Base-by-base conservation (phyloP, 2,888 invertebrate genomes). In the Sialis fuliginosa region DNA sequence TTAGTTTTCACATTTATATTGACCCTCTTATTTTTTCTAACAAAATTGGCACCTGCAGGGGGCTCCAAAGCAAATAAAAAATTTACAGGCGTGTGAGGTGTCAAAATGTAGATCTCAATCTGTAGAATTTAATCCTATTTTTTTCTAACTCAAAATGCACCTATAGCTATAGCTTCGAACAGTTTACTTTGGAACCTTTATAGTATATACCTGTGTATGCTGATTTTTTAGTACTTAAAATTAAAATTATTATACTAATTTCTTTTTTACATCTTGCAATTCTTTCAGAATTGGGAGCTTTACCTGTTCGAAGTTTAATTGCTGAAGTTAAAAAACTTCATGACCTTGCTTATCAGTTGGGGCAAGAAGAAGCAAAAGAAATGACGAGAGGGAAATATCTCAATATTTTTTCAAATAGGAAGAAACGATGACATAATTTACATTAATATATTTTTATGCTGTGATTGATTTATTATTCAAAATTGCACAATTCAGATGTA, bases 351-450 rank as follows among this genome's bases (percentile, higher is more conserved):
- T 97, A 95, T 64, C 88, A 91, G 58, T 69, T 98, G 33, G 96
- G 95, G 4, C 69, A 91, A 10, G 92, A 93, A 61, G 96, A 97
- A 68, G 85, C 92, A 0, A 89, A 90, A 62, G 95, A 96, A 70
- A 90, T 96, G 85, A 93, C 93, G 0, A 70, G 95, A 55, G 95
- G 93, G 39, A 92, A 92, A 68, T 89, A 92, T 65, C 72, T 96
- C 52, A 89, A 92, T 61, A 86, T 96, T 59, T 86, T 85, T 58
- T 71, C 47, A 42, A 42, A 42, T 35, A 33, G 42, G n/a, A 47
- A 47, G 22, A 47, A 47, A 6, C 42, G 42, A 31, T 42, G 22
- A 30, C 42, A 37, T 22, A 22, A 22, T 22, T 39, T 39, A 10
- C 39, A 13, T 39, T 39, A 39, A 39, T 6, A 39, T 39, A 8